A percentile compares a stretch with the other conserved stretches of the same genome.
Evolutionary conservation across 2,797 vertebrate genomes (phyloP).

Genomic region (Champsocephalus gunnari): DNA sequence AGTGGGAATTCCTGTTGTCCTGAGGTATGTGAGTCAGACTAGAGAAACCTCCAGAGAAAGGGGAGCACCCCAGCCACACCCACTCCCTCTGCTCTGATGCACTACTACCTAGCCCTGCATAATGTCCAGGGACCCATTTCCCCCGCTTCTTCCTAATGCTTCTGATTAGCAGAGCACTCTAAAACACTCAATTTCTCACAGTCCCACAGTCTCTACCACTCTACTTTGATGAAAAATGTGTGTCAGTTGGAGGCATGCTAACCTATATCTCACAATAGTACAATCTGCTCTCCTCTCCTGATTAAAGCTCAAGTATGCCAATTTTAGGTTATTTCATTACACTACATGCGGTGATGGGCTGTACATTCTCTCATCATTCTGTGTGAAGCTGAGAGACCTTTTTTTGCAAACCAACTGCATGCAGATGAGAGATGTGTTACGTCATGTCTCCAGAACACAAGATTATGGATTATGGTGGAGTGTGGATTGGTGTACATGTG

Average conservation of each 20-base stretch:
- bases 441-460: slow-evolving; percentile 79
- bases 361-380: slow-evolving; percentile 4
- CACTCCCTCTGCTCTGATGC: slow-evolving; percentile 50
- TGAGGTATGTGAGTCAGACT: slow-evolving; percentile 57
- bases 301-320: slow-evolving; percentile 50
- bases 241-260: slow-evolving; percentile 70
- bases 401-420: slow-evolving; percentile 44
- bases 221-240: slow-evolving; percentile 55
- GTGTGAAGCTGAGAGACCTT: slow-evolving; percentile 13
- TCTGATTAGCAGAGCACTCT: slow-evolving; percentile 51
- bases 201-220: slow-evolving; percentile 47
- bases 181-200: slow-evolving; percentile 48
- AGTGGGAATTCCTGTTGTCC: slow-evolving; percentile 60
- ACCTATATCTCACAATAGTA: slow-evolving; percentile 71
- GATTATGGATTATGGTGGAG: slow-evolving; percentile 68
- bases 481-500: slow-evolving; percentile 68
- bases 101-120: slow-evolving; percentile 38
- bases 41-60: slow-evolving; percentile 60
- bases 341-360: slow-evolving; percentile 36
- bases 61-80: slow-evolving; percentile 75
- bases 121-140: slow-evolving; percentile 52
- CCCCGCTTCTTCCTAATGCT: slow-evolving; percentile 38
- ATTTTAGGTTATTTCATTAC: slow-evolving; percentile 52
- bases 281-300: slow-evolving; percentile 49
- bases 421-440: slow-evolving; percentile 69